Base-by-base conservation (phyloP, 2,888 invertebrate genomes). In the Fragum sueziense region DNA sequence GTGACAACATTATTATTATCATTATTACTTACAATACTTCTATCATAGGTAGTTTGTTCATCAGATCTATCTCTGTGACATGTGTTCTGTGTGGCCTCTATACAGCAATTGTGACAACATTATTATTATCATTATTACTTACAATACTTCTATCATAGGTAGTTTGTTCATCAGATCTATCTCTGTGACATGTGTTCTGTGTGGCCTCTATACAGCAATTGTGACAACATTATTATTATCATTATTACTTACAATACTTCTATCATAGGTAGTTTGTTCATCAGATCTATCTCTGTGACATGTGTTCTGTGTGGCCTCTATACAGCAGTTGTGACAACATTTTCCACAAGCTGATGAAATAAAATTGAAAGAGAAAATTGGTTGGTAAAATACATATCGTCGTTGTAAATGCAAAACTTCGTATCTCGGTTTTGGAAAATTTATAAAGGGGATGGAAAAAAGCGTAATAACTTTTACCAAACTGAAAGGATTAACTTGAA, bases 301-400 rank as follows among this genome's bases (percentile, higher is more conserved):
- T 41, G 72, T 78, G 54, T 62, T 84, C n/a, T 59, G 73, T 1
- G 80, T 79, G 22, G 69, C 69, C 41, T 79, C 72, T 31, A 75
- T 70, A 69, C 86, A 87, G 4, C 69, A 47, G 47, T 78, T 72
- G 52, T 87, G 86, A 68, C 84, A 87, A 57, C 84, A 82, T 22
- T 75, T 71, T 9, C 79, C 79, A 71, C 86, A 87, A 14, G 81
- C 86, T 87, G 82, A 71, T 83, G 80, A 11, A 0, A 70, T 22
- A 29, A 57, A n/a, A 57, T 27, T 9, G 27, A 57, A 27, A 27
- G 20, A 14, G n/a, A 9, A 37, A 14, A 37, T 9, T 9, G 37
- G 7, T 37, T 14, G 14, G 37, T 37, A 37, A n/a, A n/a, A n/a
- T n/a, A n/a, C n/a, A n/a, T n/a, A n/a, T n/a, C n/a, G n/a, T n/a